phyloP scores from a whole-genome alignment of 2,888 invertebrate species.

The Nematopogon swammerdamellus region DNA sequence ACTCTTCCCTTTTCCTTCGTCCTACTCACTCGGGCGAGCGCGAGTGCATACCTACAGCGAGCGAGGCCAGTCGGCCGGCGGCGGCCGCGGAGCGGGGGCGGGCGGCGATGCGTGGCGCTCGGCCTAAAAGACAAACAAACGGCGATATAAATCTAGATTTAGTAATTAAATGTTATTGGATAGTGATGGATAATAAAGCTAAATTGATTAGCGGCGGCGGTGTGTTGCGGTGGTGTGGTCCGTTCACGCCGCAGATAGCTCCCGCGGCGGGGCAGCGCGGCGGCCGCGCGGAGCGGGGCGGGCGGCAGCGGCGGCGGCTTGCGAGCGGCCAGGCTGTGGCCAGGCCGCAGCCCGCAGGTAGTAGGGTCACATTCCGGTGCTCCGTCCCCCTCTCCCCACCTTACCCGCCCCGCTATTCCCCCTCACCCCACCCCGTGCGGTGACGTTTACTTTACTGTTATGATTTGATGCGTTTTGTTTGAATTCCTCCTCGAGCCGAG shows the following conservation, averaged over 20 bases:
- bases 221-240: neutral
- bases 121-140: too few relatives aligned
- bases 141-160: constrained; percentile 32
- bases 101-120: too few relatives aligned
- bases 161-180: constrained; percentile 49
- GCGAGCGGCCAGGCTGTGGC: too few relatives aligned
- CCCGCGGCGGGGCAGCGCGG: too few relatives aligned
- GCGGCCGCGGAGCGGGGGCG: too few relatives aligned
- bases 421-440: neutral
- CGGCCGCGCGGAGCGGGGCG: too few relatives aligned
- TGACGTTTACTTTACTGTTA: neutral
- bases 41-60: too few relatives aligned
- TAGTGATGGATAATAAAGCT: constrained; percentile 43
- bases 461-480: neutral
- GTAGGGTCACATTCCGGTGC: neutral
- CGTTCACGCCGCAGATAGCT: neutral
- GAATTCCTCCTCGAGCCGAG: neutral
- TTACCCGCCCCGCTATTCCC: neutral
- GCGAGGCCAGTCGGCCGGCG: too few relatives aligned
- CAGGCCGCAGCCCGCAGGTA: neutral
- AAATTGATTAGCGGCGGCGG: constrained; percentile 20
- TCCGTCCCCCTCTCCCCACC: neutral
- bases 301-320: too few relatives aligned
- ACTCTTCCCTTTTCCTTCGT: too few relatives aligned
- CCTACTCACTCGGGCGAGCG: too few relatives aligned